phyloP scores from a whole-genome alignment of 2,797 vertebrate species.

The Heteromormyrus szaboi region DNA sequence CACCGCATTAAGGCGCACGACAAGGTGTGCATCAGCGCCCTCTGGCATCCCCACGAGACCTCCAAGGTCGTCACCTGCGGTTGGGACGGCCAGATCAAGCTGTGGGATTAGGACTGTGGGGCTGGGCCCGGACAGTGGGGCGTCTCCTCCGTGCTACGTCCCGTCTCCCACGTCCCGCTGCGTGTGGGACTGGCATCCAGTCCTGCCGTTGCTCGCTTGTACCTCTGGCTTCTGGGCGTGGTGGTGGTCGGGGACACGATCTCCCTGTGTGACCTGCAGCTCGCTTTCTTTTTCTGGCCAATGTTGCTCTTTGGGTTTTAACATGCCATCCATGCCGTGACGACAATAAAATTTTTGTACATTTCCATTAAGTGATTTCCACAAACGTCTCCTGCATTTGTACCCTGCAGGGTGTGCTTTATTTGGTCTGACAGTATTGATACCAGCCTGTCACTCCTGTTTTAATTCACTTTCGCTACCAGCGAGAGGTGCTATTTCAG shows the following conservation, averaged over 20 bases:
- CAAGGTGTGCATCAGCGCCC: slow-evolving; percentile 94
- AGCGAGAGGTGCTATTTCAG: background rate
- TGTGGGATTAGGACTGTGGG: slow-evolving; percentile 76
- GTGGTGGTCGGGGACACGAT: background rate
- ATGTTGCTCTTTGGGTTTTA: slow-evolving; percentile 22
- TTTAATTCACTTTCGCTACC: background rate
- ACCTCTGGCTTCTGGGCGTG: background rate
- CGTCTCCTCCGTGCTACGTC: background rate
- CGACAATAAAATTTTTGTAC: slow-evolving; percentile 55
- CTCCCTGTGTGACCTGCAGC: background rate
- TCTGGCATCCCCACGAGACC: slow-evolving; percentile 97
- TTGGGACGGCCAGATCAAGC: slow-evolving; percentile 96
- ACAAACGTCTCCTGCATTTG: background rate
- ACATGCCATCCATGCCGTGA: slow-evolving; percentile 30
- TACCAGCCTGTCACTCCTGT: background rate
- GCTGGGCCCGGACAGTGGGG: background rate
- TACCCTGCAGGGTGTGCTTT: background rate
- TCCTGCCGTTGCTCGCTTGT: slow-evolving; percentile 35
- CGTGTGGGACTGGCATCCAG: slow-evolving; percentile 68
- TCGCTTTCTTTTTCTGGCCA: background rate
- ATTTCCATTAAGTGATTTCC: slow-evolving; percentile 23
- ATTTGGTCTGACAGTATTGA: background rate
- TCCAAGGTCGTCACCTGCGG: slow-evolving; percentile 97
- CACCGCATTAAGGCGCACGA: slow-evolving; percentile 96
- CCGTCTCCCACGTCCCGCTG: background rate